These are phyloP conservation scores for Mionectes macconnelli DNA, from an alignment of 2,113 vertebrate genomes.

Conservation along the genomic window DNA sequence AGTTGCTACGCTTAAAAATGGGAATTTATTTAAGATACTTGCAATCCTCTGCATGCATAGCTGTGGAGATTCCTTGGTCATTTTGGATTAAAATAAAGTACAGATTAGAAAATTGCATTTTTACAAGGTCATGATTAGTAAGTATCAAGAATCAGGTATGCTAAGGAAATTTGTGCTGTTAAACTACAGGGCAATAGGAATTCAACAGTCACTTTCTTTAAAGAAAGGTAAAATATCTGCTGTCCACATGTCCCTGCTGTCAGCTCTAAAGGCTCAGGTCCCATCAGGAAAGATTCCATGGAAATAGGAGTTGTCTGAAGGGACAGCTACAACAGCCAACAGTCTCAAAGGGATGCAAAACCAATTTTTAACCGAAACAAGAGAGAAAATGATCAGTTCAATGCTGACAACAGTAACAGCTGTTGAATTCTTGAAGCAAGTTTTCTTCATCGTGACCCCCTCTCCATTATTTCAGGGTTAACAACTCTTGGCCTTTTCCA, in stretches of 20 bases:
- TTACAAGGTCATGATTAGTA: neutral
- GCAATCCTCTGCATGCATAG: neutral
- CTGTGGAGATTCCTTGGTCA: neutral
- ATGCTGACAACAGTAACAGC: neutral
- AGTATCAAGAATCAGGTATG: neutral
- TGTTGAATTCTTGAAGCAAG: neutral
- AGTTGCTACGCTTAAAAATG: neutral
- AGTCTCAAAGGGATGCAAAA: neutral
- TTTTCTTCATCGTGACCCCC: neutral
- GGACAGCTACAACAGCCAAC: neutral
- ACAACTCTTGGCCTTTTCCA: neutral
- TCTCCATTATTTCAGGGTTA: neutral
- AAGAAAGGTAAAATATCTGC: neutral
- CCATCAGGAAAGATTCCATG: neutral
- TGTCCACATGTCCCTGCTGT: neutral
- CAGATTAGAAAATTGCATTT: neutral
- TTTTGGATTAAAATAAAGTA: neutral
- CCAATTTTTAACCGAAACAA: neutral
- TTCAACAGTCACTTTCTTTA: neutral
- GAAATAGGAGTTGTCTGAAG: neutral
- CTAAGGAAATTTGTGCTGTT: neutral
- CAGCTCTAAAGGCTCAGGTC: neutral
- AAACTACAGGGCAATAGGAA: neutral
- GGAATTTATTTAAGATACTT: neutral
- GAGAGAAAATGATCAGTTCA: neutral